Conservation (phyloP, 1,140 invertebrate genomes). For the Mamestra configurata region DNA sequence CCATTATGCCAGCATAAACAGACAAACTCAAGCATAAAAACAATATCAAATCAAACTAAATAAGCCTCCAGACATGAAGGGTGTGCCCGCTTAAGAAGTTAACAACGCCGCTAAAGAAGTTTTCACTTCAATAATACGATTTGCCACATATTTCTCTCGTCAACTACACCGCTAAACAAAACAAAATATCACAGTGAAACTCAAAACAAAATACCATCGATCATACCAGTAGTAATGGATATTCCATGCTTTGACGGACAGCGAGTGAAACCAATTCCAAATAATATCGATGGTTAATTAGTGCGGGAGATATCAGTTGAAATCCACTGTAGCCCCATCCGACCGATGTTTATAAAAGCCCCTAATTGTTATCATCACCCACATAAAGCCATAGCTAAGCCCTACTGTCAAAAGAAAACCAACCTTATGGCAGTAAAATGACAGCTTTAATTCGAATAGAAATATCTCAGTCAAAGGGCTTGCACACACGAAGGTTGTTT, state of each 20-base stretch:
- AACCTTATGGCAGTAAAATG: background rate
- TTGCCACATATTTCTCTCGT: too few species aligned
- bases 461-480: background rate
- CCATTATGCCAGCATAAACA: too few species aligned
- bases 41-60: too few species aligned
- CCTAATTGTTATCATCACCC: constrained; percentile 13
- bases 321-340: background rate
- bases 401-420: background rate
- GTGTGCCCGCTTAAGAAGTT: too few species aligned
- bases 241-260: background rate
- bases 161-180: background rate
- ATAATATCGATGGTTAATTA: constrained; percentile 27
- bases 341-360: constrained; percentile 16
- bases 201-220: constrained; percentile 16
- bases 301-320: constrained; percentile 14
- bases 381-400: background rate
- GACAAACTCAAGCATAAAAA: too few species aligned
- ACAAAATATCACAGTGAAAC: background rate
- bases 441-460: background rate
- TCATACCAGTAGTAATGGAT: constrained; percentile 5
- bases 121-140: too few species aligned
- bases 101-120: too few species aligned
- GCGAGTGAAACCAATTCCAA: background rate
- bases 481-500: background rate
- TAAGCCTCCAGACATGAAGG: too few species aligned